Base-by-base conservation (phyloP, 2,797 vertebrate species). In the Siniperca undulata region DNA sequence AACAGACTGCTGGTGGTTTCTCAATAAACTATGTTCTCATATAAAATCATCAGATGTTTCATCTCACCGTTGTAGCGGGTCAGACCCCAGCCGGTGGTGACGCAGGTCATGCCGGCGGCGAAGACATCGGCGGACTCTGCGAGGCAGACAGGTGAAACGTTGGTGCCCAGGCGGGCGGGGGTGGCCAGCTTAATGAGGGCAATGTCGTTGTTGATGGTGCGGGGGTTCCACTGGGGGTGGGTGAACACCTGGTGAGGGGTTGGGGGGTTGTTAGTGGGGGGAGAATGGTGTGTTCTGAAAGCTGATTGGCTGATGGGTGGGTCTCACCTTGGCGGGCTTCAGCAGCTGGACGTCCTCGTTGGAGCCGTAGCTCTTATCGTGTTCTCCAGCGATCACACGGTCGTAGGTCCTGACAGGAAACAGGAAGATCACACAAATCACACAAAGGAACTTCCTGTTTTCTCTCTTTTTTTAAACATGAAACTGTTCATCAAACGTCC, bases 161-260 rank as follows among this genome's bases (percentile, higher is more conserved):
- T 90, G 61, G 67, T 6, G 4, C 59, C 81, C 72, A 96, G 17
- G 4, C 20, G 48, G 48, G 82, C 94, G 0, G 96, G 95, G 1
- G 74, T 74, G 56, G 94, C 77, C 87, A 97, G 93, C 88, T 97
- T 97, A 89, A 98, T 87, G 86, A 97, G 94, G 9, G 92, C 2
- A 78, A 97, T 96, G 90, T 97, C 97, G 0, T 97, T 94, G 82
- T 88, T 94, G 86, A 95, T 69, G 56, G 96, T 97, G 27, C 86
- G 14, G 16, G 83, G 2, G 89, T 93, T 96, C 93, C 93, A 97
- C 0, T 13, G 16, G 77, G 96, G 96, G 88, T 97, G 95, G 66
- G 93, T 96, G 94, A 97, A 96, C 53, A 97, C 96, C 97, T 97
- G 77, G 55, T 38, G 34, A 11, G 2, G 5, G 7, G 34, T 8